These are phyloP conservation scores for Lapara coniferarum DNA, from an alignment of 2,888 invertebrate species.

Conservation along the genomic window DNA sequence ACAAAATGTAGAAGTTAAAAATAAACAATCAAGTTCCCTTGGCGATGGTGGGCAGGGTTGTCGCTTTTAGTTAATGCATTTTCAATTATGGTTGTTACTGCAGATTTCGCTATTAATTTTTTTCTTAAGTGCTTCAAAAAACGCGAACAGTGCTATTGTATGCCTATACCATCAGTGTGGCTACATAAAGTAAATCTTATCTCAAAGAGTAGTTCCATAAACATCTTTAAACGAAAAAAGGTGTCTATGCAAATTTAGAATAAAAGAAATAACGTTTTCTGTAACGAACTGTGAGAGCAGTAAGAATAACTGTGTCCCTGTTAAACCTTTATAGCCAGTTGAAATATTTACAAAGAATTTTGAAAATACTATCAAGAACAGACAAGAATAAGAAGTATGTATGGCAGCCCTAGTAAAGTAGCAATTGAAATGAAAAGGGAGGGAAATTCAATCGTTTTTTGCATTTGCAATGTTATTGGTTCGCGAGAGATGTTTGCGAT, in stretches of 20 bases:
- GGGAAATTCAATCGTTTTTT: conserved; percentile 59
- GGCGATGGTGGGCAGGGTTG: conserved; percentile 37
- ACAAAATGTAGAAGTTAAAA: conserved; percentile 36
- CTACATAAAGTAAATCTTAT: too few relatives aligned
- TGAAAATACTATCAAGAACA: neutral
- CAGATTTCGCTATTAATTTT: too few relatives aligned
- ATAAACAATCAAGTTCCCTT: conserved; percentile 35
- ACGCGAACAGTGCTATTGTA: too few relatives aligned
- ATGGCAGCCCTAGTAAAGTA: conserved; percentile 44
- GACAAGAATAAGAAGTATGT: neutral
- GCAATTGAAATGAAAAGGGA: conserved; percentile 48
- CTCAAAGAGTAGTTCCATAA: too few relatives aligned
- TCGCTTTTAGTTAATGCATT: neutral
- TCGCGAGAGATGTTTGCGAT: conserved; percentile 36
- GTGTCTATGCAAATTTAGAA: too few relatives aligned
- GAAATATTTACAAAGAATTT: too few relatives aligned
- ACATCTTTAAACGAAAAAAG: too few relatives aligned
- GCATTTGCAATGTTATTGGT: conserved; percentile 56
- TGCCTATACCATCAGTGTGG: too few relatives aligned
- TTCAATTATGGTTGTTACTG: neutral
- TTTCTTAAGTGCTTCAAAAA: neutral
- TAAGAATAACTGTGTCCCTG: too few relatives aligned
- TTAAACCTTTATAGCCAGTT: too few relatives aligned
- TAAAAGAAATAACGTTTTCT: too few relatives aligned
- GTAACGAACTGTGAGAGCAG: too few relatives aligned